Evolutionary conservation across 2,888 invertebrate genomes (phyloP), one percentile per base, ranked within the genome.

Genomic region (Oscheius sp.): DNA sequence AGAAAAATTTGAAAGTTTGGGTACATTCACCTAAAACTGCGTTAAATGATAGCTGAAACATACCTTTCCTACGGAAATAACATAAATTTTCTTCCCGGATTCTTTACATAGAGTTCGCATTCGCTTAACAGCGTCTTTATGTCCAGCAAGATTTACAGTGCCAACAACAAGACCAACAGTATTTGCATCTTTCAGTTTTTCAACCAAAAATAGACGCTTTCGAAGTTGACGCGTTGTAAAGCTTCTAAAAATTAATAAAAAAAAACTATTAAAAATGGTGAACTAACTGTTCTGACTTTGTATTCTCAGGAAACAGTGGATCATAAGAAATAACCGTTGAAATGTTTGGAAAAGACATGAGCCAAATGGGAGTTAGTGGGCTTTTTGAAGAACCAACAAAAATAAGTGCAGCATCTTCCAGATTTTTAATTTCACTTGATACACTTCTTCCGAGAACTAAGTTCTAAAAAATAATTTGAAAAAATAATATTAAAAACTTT

Each of bases 1-100:
- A 65, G 92, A 91, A 87, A 96, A 95, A 88, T 98, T 98, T 0
- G 95, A 94, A 71, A 98, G 88, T 87, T 98, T 98, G 0, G 94
- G 92, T 12, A 93, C 92, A 88, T 94, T 96, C 2, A 95, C 70
- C 82, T 82, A 61, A 17, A 6, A 32, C 6, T 56, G 17, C 45
- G 66, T 28, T n/a, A 57, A 59, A 59, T n/a, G n/a, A n/a, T n/a
- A n/a, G n/a, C n/a, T n/a, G n/a, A n/a, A n/a, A n/a, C 61, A 38
- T 9, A 83, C 92, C 86, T 95, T 94, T 4, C 96, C 97, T 63
- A 97, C 93, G 26, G 93, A 93, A 65, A 97, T 91, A 50, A 94
- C 91, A 85, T 96, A 95, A 74, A 91, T 91, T 86, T 93, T 94
- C 85, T 94, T 95, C 0, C 92, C 91, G 66, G 92, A 91, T 1